These are phyloP conservation scores for Galaxea fascicularis DNA, from an alignment of 92 coral and sea anemone species.

Conservation along the genomic window DNA sequence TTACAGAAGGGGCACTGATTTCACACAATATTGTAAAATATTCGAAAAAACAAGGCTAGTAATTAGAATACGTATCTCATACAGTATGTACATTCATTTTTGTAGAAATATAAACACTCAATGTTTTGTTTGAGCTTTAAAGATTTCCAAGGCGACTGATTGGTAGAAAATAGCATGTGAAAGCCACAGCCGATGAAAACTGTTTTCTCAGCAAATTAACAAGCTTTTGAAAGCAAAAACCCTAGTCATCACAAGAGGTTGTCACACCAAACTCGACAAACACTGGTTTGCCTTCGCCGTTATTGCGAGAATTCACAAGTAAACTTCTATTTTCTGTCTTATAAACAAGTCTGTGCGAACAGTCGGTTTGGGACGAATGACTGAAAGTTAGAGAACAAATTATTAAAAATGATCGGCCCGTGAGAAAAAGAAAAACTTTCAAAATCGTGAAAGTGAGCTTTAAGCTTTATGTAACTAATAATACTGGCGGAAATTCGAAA, in stretches of 20 bases:
- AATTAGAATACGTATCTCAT: slow-evolving; percentile 1
- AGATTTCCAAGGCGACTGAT: not conserved
- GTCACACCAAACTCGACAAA: not conserved
- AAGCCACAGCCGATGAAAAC: not conserved
- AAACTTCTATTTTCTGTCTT: no score
- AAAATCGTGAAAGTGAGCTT: no score
- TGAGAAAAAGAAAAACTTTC: no score
- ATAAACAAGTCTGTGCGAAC: no score
- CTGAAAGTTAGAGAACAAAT: no score
- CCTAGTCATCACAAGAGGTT: not conserved
- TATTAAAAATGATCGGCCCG: no score
- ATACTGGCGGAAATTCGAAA: no score
- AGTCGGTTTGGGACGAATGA: no score
- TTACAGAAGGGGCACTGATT: not conserved
- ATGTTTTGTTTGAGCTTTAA: not conserved
- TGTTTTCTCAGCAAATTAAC: slow-evolving; percentile 13
- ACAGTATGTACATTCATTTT: not conserved
- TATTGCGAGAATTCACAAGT: no score
- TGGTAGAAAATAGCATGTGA: slow-evolving; percentile 6
- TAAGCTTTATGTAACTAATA: no score
- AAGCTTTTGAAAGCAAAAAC: not conserved
- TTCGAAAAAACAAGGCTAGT: not conserved
- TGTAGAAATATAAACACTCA: not conserved
- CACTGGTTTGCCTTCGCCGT: no score
- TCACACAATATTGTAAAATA: not conserved